These are phyloP conservation scores for Byasa hedistus DNA, from an alignment of 2,888 invertebrate species.

Conservation along the genomic window DNA sequence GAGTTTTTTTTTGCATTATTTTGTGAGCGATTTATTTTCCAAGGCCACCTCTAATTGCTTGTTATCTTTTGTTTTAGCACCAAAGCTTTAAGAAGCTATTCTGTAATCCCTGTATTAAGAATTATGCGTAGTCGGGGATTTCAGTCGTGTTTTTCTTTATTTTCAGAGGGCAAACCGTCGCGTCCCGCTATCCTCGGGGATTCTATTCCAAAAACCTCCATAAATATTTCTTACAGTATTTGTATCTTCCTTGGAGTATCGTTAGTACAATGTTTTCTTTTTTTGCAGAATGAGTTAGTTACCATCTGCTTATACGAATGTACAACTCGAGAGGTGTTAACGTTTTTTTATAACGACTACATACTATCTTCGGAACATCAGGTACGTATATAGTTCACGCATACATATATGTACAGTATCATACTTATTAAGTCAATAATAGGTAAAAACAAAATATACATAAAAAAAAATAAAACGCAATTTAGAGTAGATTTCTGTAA, in stretches of 20 bases:
- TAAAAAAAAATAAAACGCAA: too few relatives aligned
- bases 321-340: constrained; percentile 5
- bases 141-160: constrained; percentile 72
- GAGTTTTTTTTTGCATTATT: constrained; percentile 16
- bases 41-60: constrained; percentile 62
- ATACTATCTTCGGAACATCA: too few relatives aligned
- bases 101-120: constrained; percentile 76
- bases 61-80: constrained; percentile 73
- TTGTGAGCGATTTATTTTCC: constrained; percentile 39
- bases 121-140: constrained; percentile 75
- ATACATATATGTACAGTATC: too few relatives aligned
- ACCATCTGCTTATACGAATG: constrained; percentile 59
- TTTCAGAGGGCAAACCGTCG: constrained; percentile 64
- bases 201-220: constrained; percentile 77
- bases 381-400: too few relatives aligned
- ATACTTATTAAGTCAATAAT: too few relatives aligned
- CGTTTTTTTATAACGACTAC: background rate
- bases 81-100: constrained; percentile 71
- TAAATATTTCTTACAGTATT: constrained; percentile 79
- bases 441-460: too few relatives aligned
- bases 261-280: constrained; percentile 71
- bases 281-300: constrained; percentile 50
- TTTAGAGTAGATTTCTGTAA: too few relatives aligned
- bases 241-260: constrained; percentile 78
- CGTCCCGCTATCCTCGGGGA: constrained; percentile 65